Percentiles rank a stretch among this genome's conserved stretches.
These are phyloP conservation scores for Drosophila ananassae DNA, from an alignment of 1,140 invertebrate genomes.

Conservation along the genomic window DNA sequence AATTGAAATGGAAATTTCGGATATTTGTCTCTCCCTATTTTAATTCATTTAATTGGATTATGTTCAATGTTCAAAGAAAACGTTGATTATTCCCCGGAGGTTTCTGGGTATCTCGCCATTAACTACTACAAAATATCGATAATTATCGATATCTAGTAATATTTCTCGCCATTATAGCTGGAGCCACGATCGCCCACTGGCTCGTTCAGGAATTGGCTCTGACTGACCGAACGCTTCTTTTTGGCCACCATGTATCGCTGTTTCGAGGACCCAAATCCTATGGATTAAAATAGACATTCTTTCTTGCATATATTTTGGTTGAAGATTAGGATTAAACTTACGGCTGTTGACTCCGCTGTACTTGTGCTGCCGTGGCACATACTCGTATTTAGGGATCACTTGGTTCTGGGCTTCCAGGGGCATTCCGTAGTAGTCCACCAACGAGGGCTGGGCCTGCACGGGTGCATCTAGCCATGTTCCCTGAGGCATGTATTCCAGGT, in stretches of 20 bases:
- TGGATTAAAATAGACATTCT: background rate
- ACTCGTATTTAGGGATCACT: constrained; percentile 74
- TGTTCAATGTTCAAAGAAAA: constrained; percentile 30
- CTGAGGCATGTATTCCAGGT: constrained; percentile 59
- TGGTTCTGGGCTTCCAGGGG: constrained; percentile 73
- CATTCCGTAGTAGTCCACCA: constrained; percentile 78
- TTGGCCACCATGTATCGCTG: constrained; percentile 82
- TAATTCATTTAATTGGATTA: constrained; percentile 28
- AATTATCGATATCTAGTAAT: constrained; percentile 50
- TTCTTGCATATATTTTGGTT: background rate
- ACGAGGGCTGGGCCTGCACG: constrained; percentile 40
- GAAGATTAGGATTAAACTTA: constrained; percentile 20
- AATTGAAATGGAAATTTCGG: constrained; percentile 17
- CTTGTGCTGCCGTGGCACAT: constrained; percentile 70
- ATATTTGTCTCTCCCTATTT: constrained; percentile 15
- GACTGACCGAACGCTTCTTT: constrained; percentile 78
- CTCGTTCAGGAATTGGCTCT: constrained; percentile 65
- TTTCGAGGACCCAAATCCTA: constrained; percentile 71
- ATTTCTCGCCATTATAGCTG: constrained; percentile 73
- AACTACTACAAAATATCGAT: constrained; percentile 22
- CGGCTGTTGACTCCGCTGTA: constrained; percentile 57
- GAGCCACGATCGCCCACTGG: constrained; percentile 63
- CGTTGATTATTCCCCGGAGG: constrained; percentile 27
- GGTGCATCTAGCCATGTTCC: constrained; percentile 70
- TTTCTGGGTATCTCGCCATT: constrained; percentile 7